Evolutionary conservation across 2,888 invertebrate genomes (phyloP).

Genomic region (Dicycla oo): DNA sequence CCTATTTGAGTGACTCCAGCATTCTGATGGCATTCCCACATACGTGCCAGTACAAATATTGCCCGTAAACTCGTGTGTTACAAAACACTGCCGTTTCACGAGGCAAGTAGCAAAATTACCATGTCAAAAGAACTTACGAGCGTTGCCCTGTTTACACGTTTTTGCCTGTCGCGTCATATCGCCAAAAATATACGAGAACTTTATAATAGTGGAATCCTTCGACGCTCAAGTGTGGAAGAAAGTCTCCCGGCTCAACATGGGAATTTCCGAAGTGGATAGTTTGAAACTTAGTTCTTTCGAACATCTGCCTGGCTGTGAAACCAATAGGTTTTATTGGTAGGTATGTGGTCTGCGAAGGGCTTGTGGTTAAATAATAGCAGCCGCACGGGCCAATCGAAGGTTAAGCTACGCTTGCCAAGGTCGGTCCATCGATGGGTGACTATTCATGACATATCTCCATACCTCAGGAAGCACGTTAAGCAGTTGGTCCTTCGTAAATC

Average conservation of each 20-base stretch:
- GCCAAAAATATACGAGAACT: slow-evolving; percentile 74
- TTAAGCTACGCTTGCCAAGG: too few species aligned
- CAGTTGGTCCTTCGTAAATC: too few species aligned
- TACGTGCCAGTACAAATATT: slow-evolving; percentile 16
- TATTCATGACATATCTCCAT: too few species aligned
- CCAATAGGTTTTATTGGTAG: slow-evolving; percentile 33
- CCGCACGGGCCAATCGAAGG: too few species aligned
- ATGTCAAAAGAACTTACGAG: slow-evolving; percentile 83
- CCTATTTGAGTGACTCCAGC: slow-evolving; percentile 3
- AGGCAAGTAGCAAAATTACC: slow-evolving; percentile 79
- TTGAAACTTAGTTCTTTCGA: slow-evolving; percentile 53
- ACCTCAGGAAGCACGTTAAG: too few species aligned
- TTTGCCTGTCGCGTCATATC: slow-evolving; percentile 73
- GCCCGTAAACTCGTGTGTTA: slow-evolving; percentile 1
- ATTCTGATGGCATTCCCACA: background rate
- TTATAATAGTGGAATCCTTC: slow-evolving; percentile 74
- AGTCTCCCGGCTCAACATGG: slow-evolving; percentile 61
- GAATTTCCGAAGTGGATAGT: slow-evolving; percentile 59
- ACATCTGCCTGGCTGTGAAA: slow-evolving; percentile 49
- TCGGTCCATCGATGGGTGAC: too few species aligned
- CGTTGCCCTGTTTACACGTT: slow-evolving; percentile 78
- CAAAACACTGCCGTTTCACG: slow-evolving; percentile 64
- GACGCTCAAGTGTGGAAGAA: slow-evolving; percentile 59
- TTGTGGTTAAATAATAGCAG: too few species aligned
- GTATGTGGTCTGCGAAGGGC: too few species aligned